Conservation (phyloP, 2,888 invertebrate genomes). For the Chalcis sispes region DNA sequence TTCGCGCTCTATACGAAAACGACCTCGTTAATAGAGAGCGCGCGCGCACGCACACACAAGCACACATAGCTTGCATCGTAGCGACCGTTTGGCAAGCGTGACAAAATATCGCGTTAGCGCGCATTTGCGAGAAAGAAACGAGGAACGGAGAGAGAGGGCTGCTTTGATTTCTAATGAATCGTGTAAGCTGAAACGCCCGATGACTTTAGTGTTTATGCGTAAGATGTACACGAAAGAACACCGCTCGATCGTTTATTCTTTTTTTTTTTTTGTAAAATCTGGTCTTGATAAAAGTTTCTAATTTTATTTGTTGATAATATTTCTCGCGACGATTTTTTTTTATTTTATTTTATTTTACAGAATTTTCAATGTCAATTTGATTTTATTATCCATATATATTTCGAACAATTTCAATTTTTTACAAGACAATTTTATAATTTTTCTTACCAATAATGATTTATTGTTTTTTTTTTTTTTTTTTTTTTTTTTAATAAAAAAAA, state of each 20-base stretch:
- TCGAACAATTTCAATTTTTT: not conserved
- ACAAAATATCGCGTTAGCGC: constrained; percentile 15
- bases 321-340: not conserved
- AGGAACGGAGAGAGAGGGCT: not conserved
- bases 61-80: no score
- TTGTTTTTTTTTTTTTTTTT: no score
- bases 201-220: no score
- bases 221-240: no score
- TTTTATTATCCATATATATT: not conserved
- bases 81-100: constrained; percentile 26
- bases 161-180: not conserved
- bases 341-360: not conserved
- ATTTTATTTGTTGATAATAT: not conserved
- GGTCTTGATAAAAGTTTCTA: not conserved
- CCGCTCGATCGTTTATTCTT: no score
- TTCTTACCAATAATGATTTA: no score
- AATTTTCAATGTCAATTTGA: not conserved
- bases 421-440: no score
- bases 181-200: not conserved
- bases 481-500: no score
- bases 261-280: not conserved
- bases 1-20: not conserved
- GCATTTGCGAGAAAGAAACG: not conserved
- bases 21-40: constrained; percentile 46
- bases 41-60: not conserved